Base-by-base conservation (phyloP, 2,888 invertebrate species). In the Adela reaumurella region DNA sequence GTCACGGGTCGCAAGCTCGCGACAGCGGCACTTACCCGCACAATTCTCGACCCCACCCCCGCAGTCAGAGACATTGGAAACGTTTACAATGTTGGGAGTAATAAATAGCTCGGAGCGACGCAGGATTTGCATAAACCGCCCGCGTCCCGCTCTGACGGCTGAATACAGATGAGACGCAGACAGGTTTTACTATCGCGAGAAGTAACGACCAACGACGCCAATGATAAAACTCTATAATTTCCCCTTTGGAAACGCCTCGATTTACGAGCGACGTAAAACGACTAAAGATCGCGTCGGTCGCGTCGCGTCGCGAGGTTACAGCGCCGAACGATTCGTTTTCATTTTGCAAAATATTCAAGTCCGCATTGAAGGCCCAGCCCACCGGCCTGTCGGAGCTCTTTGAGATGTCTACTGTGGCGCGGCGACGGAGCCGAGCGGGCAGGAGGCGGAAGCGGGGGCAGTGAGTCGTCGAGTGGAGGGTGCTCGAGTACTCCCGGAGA, bases 91-190 rank as follows among this genome's bases (percentile, higher is more conserved):
- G 60, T 62, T 62, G 62, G 62, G 57, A 54, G 62, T 62, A 67
- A 70, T 67, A 70, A 69, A 65, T 65, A 64, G 64, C 58, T 61
- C 35, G 3, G 35, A 35, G 35, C 35, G 35, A 4, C 35, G 35
- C 50, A 54, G 56, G 63, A 70, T 71, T 70, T 65, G 65, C 67
- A 68, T 69, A 68, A 70, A 67, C 66, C 63, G 57, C 59, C 54
- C 55, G 57, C 35, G 14, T 8, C 35, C 35, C 35, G 35, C 35
- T 35, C 11, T 68, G 64, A 66, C 64, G 62, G 63, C 55, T 61
- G 65, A 64, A 68, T 67, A 64, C 65, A 64, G 67, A 70, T 65
- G 67, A 67, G 63, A 56, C 54, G 49, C 57, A 58, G 62, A 59
- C 62, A 58, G 62, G 58, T 62, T 62, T 58, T 52, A 50, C 57